Conservation (phyloP, 2,113 vertebrate species). For the Equus przewalskii region DNA sequence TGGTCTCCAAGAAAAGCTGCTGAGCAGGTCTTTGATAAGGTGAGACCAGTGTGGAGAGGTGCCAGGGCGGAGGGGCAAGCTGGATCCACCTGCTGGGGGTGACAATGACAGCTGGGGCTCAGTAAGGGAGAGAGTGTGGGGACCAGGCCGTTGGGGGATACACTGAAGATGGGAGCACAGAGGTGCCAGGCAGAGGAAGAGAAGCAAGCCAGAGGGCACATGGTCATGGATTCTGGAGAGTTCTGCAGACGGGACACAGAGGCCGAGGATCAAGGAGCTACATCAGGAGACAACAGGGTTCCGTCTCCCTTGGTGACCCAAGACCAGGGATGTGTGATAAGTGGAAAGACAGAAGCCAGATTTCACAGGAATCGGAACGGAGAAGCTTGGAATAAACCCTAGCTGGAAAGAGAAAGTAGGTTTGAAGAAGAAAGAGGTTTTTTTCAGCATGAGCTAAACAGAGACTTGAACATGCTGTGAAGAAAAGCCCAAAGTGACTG, state of each 20-base stretch:
- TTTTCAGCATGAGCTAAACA: background rate
- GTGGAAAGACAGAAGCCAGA: background rate
- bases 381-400: background rate
- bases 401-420: background rate
- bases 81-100: background rate
- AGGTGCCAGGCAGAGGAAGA: background rate
- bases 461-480: too few species aligned
- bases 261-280: background rate
- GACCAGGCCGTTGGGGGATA: background rate
- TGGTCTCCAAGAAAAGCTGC: background rate
- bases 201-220: accelerated
- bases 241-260: background rate
- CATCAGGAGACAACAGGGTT: background rate
- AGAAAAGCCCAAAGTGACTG: background rate
- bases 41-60: background rate
- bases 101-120: background rate
- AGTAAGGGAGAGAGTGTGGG: too few species aligned
- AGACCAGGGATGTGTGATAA: too few species aligned
- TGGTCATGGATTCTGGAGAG: background rate
- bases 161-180: background rate
- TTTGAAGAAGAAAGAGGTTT: background rate
- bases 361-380: too few species aligned
- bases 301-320: background rate
- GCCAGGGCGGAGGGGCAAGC: background rate
- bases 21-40: background rate